phyloP scores from a whole-genome alignment of 1,140 invertebrate species.

The Dreissena rostriformis region DNA sequence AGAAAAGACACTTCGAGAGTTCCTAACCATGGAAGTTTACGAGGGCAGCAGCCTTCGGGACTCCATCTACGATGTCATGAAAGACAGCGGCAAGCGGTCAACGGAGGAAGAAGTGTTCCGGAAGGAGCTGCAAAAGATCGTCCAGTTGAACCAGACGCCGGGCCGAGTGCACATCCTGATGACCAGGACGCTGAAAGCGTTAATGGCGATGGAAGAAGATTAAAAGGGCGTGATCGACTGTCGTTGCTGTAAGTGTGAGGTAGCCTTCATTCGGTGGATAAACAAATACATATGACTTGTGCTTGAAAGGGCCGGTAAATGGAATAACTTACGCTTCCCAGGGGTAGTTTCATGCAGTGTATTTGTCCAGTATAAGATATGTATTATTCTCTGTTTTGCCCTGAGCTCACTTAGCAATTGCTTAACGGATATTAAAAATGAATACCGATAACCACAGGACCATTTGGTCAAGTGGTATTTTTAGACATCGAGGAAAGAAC shows the following conservation, averaged over 20 bases:
- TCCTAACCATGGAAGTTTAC: not conserved
- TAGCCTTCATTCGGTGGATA: not conserved
- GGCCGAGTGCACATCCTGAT: not conserved
- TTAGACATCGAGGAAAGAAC: too few species aligned
- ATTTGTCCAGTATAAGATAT: too few species aligned
- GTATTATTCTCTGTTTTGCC: too few species aligned
- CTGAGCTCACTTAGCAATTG: too few species aligned
- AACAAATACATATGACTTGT: too few species aligned
- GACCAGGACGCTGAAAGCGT: constrained; percentile 18
- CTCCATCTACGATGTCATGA: constrained; percentile 4
- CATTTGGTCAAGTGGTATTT: too few species aligned
- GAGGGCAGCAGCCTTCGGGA: not conserved
- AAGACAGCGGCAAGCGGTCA: not conserved
- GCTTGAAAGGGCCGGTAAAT: too few species aligned
- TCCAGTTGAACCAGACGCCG: not conserved
- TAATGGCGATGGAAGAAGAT: constrained; percentile 22
- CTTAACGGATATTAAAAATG: too few species aligned
- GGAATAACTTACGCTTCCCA: too few species aligned
- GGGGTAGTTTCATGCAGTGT: too few species aligned
- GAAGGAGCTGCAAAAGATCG: constrained; percentile 13
- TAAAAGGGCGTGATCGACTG: not conserved
- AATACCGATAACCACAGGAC: too few species aligned
- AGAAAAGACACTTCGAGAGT: constrained; percentile 27
- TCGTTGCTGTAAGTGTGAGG: not conserved
- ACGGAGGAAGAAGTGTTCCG: not conserved